Evolutionary conservation across 2,888 invertebrate species (phyloP).

Genomic region (Liodrosophila aerea): DNA sequence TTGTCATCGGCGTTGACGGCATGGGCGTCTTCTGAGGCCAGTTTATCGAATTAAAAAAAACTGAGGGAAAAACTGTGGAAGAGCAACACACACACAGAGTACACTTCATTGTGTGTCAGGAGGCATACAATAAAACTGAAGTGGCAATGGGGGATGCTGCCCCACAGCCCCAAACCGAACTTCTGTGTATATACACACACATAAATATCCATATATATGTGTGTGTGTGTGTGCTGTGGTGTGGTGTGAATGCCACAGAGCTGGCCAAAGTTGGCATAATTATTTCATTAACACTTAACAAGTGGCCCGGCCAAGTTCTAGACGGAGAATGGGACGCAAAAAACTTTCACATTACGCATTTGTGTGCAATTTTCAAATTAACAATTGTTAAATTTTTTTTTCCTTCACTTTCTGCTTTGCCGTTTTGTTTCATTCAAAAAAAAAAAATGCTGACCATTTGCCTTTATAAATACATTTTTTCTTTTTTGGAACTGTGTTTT

Average conservation of each 20-base stretch:
- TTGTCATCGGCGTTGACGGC: slow-evolving; percentile 27
- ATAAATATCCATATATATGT: slow-evolving; percentile 8
- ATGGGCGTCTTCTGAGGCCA: slow-evolving; percentile 61
- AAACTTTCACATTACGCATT: slow-evolving; percentile 79
- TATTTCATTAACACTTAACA: slow-evolving; percentile 79
- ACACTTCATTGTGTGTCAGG: slow-evolving; percentile 63
- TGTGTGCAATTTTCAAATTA: slow-evolving; percentile 79
- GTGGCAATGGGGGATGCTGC: slow-evolving; percentile 52
- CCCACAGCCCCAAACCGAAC: slow-evolving; percentile 10
- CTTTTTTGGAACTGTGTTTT: slow-evolving; percentile 29
- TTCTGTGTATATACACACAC: neutral
- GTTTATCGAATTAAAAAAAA: slow-evolving; percentile 75
- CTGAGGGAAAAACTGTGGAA: neutral
- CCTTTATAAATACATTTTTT: slow-evolving; percentile 70
- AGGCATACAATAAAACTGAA: slow-evolving; percentile 70
- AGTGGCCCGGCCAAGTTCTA: slow-evolving; percentile 56
- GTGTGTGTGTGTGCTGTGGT: slow-evolving; percentile 17
- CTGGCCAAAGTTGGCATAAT: slow-evolving; percentile 73
- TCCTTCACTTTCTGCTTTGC: slow-evolving; percentile 19
- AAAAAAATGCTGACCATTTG: slow-evolving; percentile 67
- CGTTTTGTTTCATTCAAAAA: slow-evolving; percentile 37
- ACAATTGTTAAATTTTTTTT: slow-evolving; percentile 76
- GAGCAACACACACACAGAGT: slow-evolving; percentile 35
- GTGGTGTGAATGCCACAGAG: slow-evolving; percentile 37
- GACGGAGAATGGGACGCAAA: slow-evolving; percentile 36